Percentiles rank a stretch among this genome's conserved stretches.
phyloP scores from a whole-genome alignment of 2,797 vertebrate genomes.

The Danio kyathit region DNA sequence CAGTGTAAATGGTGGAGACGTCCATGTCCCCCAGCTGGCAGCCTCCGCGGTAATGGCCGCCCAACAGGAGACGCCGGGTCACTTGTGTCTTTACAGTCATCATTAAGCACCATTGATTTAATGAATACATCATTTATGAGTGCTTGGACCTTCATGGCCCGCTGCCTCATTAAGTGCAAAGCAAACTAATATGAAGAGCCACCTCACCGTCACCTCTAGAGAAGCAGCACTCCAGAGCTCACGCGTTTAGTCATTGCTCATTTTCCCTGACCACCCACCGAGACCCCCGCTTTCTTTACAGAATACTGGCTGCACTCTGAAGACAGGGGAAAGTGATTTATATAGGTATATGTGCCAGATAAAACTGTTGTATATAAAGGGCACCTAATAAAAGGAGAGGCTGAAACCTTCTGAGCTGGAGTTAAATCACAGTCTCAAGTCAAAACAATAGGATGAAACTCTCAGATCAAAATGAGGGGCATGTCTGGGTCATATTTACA shows the following conservation, averaged over 20 bases:
- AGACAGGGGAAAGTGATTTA: constrained; percentile 11
- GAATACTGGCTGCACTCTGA: constrained; percentile 8
- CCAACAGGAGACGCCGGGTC: constrained; percentile 76
- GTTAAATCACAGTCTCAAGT: not conserved
- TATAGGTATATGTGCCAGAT: not conserved
- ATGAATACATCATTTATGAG: constrained; percentile 82
- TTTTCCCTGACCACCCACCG: constrained; percentile 41
- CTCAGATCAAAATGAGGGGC: no score
- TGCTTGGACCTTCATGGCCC: constrained; percentile 85
- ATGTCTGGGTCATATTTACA: no score
- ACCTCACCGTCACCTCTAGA: constrained; percentile 84
- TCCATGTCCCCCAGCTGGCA: constrained; percentile 73
- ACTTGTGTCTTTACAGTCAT: constrained; percentile 78
- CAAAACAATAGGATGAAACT: not conserved
- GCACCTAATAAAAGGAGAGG: not conserved
- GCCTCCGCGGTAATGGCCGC: constrained; percentile 72
- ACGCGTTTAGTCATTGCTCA: constrained; percentile 9
- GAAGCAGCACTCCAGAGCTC: constrained; percentile 58
- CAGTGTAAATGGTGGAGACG: constrained; percentile 61
- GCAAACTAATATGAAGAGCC: constrained; percentile 82
- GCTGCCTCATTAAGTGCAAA: constrained; percentile 83
- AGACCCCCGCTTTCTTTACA: constrained; percentile 3
- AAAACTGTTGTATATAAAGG: not conserved
- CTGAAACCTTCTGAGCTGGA: not conserved
- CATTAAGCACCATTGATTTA: constrained; percentile 84